Evolutionary conservation across 1,140 invertebrate species (phyloP), one percentile per base, ranked within the genome.

Genomic region (Bombus cullumanus): DNA sequence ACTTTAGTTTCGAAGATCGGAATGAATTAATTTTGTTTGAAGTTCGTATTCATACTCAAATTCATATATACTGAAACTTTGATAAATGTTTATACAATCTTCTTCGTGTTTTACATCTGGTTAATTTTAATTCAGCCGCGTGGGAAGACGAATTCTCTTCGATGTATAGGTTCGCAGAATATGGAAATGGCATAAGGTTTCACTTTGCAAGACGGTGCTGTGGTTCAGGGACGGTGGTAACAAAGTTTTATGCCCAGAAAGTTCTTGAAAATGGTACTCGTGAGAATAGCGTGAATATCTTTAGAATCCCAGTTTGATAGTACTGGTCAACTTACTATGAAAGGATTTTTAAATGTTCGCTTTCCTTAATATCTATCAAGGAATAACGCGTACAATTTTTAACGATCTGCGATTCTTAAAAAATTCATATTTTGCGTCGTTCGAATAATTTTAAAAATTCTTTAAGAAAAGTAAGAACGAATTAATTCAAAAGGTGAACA

Each of bases 191-290:
- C 34, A 57, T 53, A 53, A 57, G 47, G 57, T 75, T 57, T 10
- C 73, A 75, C 31, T 57, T 75, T 47, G 22, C 4, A 37, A 53
- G 72, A 74, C 12, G n/a, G 43, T 34, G 10, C 28, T 22, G 25
- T 25, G 73, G 47, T 75, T 34, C 10, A 13, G 47, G 34, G 47
- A 57, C 34, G 31, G 6, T 57, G 10, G 31, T 75, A 13, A 53
- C n/a, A 34, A 75, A 75, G 73, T 75, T 75, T 75, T 73, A 73
- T 12, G 9, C 15, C 5, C 31, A 8, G 47, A 37, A 75, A 75
- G 22, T 75, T 75, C 73, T 75, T 34, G 43, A 53, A 28, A 75
- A 75, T 75, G 31, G 31, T 37, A 13, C 73, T 57, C 41, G 5
- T 28, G 73, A 28, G 31, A 22, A 34, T 37, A 10, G 15, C 25